Evolutionary conservation across 1,140 invertebrate species (phyloP), one percentile per base, ranked within the genome.

Genomic region (Drosophila elegans): DNA sequence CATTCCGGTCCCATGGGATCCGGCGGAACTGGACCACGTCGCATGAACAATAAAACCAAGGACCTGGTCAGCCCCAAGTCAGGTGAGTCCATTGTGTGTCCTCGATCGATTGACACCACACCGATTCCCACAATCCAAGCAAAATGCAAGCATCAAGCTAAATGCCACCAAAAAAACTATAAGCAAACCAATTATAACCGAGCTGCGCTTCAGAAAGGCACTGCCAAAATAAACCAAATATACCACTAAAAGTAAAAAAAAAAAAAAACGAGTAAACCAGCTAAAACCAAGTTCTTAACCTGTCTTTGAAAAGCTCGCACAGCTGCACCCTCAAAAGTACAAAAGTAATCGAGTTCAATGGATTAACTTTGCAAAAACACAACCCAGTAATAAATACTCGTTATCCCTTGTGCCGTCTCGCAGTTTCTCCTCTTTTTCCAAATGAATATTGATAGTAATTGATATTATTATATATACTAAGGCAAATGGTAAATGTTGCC

Each of bases 41-140:
- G 91, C 54, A 92, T 92, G 91, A 92, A 92, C 78, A 92, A 92
- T 73, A 92, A 92, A 83, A 92, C 91, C 21, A 92, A 92, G 90
- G 91, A 92, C 90, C 78, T 92, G 74, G 91, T 92, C 67, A 92
- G 91, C 74, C 91, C 91, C 61, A 92, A 92, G 78, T 92, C 91
- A 90, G 91, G 91, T 92, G 69, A 81, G 90, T 91, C 68, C 68
- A 53, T 73, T 52, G 52, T 16, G 66, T 77, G 56, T 62, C 41
- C 29, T 38, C 16, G 13, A 39, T 11, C 10, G 34, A 16, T n/a
- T 32, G 12, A 62, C 48, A 46, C 11, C 41, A 46, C 38, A 67
- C 46, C 16, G 16, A 16, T 52, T 42, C 42, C 61, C 74, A 64
- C 72, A 42, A 56, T 29, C 39, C 68, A 71, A 71, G 52, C 68